phyloP scores from a whole-genome alignment of 2,797 vertebrate genomes.

The Acanthiza pusilla region DNA sequence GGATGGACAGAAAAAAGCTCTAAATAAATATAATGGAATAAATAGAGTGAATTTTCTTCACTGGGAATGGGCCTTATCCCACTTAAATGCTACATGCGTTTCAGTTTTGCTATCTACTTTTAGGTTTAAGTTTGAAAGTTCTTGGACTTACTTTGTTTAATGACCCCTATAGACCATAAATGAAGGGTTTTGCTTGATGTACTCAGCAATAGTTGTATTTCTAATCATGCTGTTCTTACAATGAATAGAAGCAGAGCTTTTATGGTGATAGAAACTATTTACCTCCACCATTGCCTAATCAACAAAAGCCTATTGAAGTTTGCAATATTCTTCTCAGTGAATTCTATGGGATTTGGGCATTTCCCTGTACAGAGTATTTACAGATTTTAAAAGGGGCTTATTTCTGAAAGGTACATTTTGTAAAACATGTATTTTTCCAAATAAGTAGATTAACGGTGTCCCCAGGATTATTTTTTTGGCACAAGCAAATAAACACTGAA shows the following conservation, averaged over 20 bases:
- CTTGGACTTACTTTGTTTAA: not conserved
- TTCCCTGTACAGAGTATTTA: not conserved
- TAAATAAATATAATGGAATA: not conserved
- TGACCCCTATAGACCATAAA: not conserved
- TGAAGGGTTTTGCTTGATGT: not conserved
- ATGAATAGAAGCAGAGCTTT: not conserved
- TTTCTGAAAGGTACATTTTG: not conserved
- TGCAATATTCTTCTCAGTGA: not conserved
- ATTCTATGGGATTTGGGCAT: not conserved
- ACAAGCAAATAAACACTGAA: not conserved
- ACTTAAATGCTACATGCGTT: not conserved
- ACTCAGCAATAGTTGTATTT: not conserved
- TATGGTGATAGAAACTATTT: not conserved
- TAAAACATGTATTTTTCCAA: not conserved
- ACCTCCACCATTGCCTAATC: not conserved
- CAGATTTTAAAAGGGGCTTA: not conserved
- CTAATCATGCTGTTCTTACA: not conserved
- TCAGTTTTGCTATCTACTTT: not conserved
- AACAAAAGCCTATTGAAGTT: slow-evolving; percentile 4
- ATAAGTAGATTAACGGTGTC: not conserved
- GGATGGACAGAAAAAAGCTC: not conserved
- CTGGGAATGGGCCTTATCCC: not conserved
- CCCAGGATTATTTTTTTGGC: not conserved
- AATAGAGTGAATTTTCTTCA: not conserved
- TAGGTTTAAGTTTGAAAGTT: not conserved